phyloP scores from a whole-genome alignment of 2,888 invertebrate genomes.

The Rhingia rostrata region DNA sequence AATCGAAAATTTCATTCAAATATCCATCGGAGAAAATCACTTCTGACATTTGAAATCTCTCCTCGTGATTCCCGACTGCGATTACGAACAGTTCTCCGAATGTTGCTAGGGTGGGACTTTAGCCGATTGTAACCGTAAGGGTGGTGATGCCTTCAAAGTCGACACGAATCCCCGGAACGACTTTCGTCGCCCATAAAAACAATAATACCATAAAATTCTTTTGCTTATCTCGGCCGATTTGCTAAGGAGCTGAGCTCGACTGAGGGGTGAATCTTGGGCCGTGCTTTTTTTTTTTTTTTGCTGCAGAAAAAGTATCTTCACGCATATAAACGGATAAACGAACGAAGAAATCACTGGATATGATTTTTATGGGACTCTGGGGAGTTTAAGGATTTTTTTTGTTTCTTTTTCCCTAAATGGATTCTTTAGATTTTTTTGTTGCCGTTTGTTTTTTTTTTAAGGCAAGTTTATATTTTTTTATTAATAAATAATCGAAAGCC shows the following conservation, averaged over 20 bases:
- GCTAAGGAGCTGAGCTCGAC: constrained; percentile 44
- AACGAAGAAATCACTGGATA: constrained; percentile 73
- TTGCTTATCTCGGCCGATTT: constrained; percentile 76
- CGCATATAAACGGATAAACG: constrained; percentile 74
- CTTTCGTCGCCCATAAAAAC: constrained; percentile 76
- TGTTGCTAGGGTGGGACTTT: constrained; percentile 1
- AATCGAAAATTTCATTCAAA: constrained; percentile 63
- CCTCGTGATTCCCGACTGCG: background rate
- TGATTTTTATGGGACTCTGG: constrained; percentile 74
- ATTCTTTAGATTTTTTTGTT: constrained; percentile 41
- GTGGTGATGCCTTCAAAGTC: constrained; percentile 50
- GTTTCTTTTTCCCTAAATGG: background rate
- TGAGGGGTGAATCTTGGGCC: constrained; percentile 45
- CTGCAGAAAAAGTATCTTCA: constrained; percentile 56
- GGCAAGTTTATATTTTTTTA: constrained; percentile 54
- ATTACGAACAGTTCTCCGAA: background rate
- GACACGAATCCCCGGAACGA: constrained; percentile 55
- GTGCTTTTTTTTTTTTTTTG: constrained; percentile 20
- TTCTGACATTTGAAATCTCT: constrained; percentile 72
- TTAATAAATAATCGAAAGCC: constrained; percentile 73
- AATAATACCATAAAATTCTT: constrained; percentile 77
- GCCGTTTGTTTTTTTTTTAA: constrained; percentile 36
- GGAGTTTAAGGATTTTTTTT: constrained; percentile 59
- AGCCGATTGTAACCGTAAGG: constrained; percentile 15
- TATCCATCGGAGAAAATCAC: constrained; percentile 68